Percentiles rank a stretch among this genome's conserved stretches.
Conservation (phyloP, 2,797 vertebrate species). For the Sus cebifrons region DNA sequence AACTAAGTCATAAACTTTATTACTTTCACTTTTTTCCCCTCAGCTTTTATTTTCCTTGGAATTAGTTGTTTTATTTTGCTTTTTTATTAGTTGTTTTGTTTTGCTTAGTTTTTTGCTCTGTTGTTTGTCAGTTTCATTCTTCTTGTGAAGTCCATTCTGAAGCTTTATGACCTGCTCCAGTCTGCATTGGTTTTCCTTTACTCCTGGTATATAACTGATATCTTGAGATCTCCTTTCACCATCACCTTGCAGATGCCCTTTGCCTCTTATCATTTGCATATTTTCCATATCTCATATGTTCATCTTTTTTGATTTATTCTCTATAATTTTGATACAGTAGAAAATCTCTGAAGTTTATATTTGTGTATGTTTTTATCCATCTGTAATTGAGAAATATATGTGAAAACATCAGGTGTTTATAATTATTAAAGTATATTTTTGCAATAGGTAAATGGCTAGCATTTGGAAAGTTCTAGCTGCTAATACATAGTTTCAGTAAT, state of each 20-base stretch:
- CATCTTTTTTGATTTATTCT: neutral
- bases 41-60: slow-evolving; percentile 44
- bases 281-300: neutral
- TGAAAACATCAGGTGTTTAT: slow-evolving; percentile 5
- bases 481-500: slow-evolving; percentile 6
- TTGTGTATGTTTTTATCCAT: neutral
- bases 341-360: slow-evolving; percentile 26
- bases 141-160: neutral
- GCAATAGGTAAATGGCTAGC: neutral
- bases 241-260: neutral
- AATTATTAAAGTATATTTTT: neutral
- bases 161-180: neutral
- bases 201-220: neutral
- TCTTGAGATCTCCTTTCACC: neutral
- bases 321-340: neutral
- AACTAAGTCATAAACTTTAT: neutral
- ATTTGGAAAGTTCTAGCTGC: slow-evolving; percentile 31
- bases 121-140: neutral
- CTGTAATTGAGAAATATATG: neutral
- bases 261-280: neutral
- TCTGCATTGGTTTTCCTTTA: neutral
- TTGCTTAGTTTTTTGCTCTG: neutral
- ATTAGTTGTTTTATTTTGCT: neutral
- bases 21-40: neutral
- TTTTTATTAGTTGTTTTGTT: neutral